Conservation (phyloP, 2,888 invertebrate species). For the Synergus itoensis region DNA sequence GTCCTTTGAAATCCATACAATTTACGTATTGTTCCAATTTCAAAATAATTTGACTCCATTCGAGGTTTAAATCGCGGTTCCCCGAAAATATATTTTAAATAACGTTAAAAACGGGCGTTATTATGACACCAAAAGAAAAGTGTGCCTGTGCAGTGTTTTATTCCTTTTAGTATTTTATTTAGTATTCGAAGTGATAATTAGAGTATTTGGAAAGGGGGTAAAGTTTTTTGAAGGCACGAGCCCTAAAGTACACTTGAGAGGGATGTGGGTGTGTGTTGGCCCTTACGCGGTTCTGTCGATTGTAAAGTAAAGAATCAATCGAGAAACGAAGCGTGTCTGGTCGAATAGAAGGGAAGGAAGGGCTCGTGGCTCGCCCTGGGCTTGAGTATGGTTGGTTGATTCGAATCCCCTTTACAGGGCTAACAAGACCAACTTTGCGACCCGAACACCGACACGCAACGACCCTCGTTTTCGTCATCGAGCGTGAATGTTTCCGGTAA, state of each 20-base stretch:
- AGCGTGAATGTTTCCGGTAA: conserved; percentile 65
- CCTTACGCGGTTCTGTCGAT: conserved; percentile 61
- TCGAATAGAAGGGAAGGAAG: conserved; percentile 59
- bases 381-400: conserved; percentile 71
- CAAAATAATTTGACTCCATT: too few relatives aligned
- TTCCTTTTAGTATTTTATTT: too few relatives aligned
- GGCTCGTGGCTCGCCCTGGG: conserved; percentile 60
- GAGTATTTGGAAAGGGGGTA: conserved; percentile 17
- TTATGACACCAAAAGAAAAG: too few relatives aligned
- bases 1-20: too few relatives aligned
- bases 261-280: conserved; percentile 35
- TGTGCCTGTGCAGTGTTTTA: too few relatives aligned
- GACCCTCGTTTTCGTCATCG: conserved; percentile 61
- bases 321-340: conserved; percentile 76
- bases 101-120: too few relatives aligned
- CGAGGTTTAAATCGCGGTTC: too few relatives aligned
- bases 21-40: too few relatives aligned
- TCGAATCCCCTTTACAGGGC: conserved; percentile 71
- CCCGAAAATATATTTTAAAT: too few relatives aligned
- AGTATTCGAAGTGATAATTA: conserved; percentile 20
- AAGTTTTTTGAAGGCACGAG: conserved; percentile 6
- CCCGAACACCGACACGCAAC: conserved; percentile 59
- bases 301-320: conserved; percentile 78
- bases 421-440: conserved; percentile 74
- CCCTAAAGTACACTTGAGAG: conserved; percentile 21